Conservation (phyloP, 2,113 vertebrate species). For the Cyanocitta stelleri region DNA sequence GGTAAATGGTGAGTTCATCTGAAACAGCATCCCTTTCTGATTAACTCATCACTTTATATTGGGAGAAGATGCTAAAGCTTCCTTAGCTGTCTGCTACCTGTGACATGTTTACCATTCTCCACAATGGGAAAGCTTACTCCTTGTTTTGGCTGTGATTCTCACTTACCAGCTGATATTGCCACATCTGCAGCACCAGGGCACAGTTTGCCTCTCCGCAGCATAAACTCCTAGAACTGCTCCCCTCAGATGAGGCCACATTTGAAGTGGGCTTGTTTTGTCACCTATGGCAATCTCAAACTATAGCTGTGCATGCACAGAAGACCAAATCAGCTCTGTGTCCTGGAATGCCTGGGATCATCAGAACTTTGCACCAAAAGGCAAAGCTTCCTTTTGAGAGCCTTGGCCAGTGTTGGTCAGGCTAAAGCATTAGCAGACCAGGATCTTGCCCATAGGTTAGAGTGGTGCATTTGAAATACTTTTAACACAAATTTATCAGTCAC, state of each 20-base stretch:
- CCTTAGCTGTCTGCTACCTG: background rate
- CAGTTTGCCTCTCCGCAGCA: background rate
- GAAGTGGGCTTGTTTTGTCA: background rate
- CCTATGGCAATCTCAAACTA: background rate
- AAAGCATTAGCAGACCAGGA: background rate
- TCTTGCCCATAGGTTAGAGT: background rate
- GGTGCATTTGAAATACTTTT: conserved; percentile 4
- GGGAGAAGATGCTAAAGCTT: background rate
- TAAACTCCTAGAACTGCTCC: background rate
- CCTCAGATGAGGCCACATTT: background rate
- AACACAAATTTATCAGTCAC: conserved; percentile 1
- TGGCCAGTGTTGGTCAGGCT: background rate
- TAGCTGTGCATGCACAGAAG: background rate
- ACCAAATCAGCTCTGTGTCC: background rate
- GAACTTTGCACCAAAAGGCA: background rate
- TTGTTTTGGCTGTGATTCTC: background rate
- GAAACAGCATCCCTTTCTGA: background rate
- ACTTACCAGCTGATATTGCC: background rate
- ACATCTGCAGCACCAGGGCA: background rate
- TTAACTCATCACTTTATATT: background rate
- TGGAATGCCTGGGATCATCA: background rate
- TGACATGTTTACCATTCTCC: background rate
- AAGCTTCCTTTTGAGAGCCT: background rate
- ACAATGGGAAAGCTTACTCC: background rate
- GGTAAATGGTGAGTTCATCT: background rate